Evolutionary conservation across 2,888 invertebrate genomes (phyloP).

Genomic region (Anorthoa munda): DNA sequence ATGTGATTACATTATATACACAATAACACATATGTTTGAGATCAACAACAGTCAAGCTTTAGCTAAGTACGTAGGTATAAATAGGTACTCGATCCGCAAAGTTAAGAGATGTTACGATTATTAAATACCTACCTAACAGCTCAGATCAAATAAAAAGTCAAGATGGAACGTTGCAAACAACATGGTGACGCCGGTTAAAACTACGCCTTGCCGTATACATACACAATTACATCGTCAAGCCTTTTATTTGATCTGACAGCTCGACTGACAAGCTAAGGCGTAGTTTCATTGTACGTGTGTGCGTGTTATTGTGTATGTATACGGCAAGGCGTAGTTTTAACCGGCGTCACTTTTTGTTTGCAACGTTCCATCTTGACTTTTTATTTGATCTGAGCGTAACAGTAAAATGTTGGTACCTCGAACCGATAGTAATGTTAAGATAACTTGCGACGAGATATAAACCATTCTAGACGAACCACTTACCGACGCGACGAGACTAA

Average conservation of each 20-base stretch:
- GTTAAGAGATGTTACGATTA: constrained; percentile 64
- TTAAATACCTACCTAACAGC: constrained; percentile 59
- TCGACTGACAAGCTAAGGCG: no score
- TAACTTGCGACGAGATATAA: constrained; percentile 52
- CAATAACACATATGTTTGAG: constrained; percentile 87
- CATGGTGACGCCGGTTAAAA: no score
- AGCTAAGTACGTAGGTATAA: constrained; percentile 80
- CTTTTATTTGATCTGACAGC: no score
- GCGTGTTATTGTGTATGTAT: no score
- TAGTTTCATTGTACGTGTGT: no score
- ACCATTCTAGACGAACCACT: constrained; percentile 56
- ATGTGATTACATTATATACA: constrained; percentile 90
- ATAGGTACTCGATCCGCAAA: constrained; percentile 71
- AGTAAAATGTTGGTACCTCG: constrained; percentile 55
- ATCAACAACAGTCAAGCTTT: constrained; percentile 90
- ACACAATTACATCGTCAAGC: no score
- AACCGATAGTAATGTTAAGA: constrained; percentile 50
- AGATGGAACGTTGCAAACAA: no score
- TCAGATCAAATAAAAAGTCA: no score
- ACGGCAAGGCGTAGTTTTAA: no score
- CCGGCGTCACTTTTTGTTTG: no score
- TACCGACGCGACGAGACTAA: constrained; percentile 56
- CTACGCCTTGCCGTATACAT: no score
- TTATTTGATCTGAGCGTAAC: constrained; percentile 31
- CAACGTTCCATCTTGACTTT: no score